Base-by-base conservation (phyloP, 2,888 invertebrate genomes). In the Caenorhabditis wallacei region DNA sequence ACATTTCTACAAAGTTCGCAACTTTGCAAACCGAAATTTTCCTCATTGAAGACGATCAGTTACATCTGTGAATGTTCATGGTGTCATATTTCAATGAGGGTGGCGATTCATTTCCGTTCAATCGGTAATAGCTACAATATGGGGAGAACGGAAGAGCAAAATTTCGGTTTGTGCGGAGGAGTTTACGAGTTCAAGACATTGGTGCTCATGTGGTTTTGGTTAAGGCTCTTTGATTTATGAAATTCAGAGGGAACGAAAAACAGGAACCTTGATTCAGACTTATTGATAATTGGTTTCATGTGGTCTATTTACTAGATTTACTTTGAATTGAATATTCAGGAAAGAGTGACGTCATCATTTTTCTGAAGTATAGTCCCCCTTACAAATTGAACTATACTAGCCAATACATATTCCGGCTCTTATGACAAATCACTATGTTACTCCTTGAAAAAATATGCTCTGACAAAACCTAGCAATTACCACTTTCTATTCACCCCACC, bases 71-170 rank as follows among this genome's bases (percentile, higher is more conserved):
- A 35, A 59, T 26, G 54, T 59, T 59, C 48, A 56, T 40, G 78
- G 79, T 79, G 79, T 83, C 75, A 75, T 64, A 74, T 83, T 83
- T 83, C 83, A 75, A 63, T 64, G 63, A 61, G n/a, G n/a, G 22
- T 11, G 61, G 72, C 40, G 66, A 68, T 54, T 61, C 61, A 30
- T 46, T 26, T 51, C 54, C 69, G 66, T 53, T 53, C 66, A 3
- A 30, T 53, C 53, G 46, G 56, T 63, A 70, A 69, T 46, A 63
- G 63, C 70, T 56, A 53, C 63, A 70, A 78, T 61, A 63, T 69
- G 69, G 22, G 35, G n/a, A 30, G 56, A 54, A 22, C 10, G 3
- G 30, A 26, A 26, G 35, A 30, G n/a, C n/a, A n/a, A n/a, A n/a
- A n/a, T n/a, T n/a, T n/a, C n/a, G n/a, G n/a, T n/a, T n/a, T n/a